Evolutionary conservation across 2,888 invertebrate genomes (phyloP).

Genomic region (Yponomeuta sedellus): DNA sequence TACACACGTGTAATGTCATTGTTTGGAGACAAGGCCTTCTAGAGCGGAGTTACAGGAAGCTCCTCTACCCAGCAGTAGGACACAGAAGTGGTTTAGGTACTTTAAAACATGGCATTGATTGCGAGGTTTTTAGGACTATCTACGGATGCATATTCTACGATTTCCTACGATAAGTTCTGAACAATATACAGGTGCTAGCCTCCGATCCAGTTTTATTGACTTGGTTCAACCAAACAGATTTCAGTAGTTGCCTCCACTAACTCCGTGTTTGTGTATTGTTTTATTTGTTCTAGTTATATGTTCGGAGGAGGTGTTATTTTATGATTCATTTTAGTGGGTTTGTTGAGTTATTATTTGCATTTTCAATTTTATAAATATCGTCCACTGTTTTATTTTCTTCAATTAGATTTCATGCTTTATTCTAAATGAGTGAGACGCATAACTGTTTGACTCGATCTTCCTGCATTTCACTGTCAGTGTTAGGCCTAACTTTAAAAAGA

Average conservation of each 20-base stretch:
- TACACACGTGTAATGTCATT: no score
- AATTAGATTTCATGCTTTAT: neutral
- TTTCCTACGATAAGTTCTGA: conserved; percentile 12
- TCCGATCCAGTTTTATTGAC: conserved; percentile 41
- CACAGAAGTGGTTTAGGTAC: no score
- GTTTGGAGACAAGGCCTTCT: no score
- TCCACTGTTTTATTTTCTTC: neutral
- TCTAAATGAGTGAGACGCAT: neutral
- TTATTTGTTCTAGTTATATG: conserved; percentile 17
- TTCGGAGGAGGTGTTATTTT: neutral
- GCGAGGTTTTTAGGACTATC: no score
- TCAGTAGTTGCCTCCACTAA: conserved; percentile 33
- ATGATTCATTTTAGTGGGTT: neutral
- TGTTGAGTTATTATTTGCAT: neutral
- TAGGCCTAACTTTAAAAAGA: conserved; percentile 8
- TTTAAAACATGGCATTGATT: no score
- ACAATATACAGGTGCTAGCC: conserved; percentile 36
- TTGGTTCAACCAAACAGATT: conserved; percentile 23
- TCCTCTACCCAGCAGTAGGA: no score
- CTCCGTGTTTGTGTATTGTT: conserved; percentile 60
- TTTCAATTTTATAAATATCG: neutral
- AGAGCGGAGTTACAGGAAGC: no score
- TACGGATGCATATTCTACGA: neutral
- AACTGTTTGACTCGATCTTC: neutral
- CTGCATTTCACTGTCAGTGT: conserved; percentile 1